Conservation (phyloP, 1,140 invertebrate genomes). For the Ostrea edulis region DNA sequence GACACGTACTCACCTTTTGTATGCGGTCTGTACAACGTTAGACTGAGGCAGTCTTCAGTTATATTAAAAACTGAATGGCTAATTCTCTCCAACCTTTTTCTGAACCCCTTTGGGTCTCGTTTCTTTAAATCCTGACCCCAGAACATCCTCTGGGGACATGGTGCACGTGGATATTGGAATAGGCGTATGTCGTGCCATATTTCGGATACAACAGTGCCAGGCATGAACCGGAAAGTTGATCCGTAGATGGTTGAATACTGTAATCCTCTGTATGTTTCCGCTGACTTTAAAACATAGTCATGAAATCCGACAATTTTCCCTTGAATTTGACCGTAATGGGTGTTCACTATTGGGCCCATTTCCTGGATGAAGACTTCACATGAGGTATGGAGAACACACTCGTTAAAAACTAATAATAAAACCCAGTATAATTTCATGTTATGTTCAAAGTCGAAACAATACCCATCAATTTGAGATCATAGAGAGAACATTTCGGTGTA, state of each 20-base stretch:
- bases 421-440: conserved; percentile 24
- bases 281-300: neutral
- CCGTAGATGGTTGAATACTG: conserved; percentile 15
- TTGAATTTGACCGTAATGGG: conserved; percentile 18
- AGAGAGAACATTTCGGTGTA: conserved; percentile 21
- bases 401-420: conserved; percentile 19
- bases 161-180: conserved; percentile 1
- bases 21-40: neutral
- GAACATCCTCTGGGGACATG: neutral
- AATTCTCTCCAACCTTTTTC: neutral
- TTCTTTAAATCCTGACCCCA: neutral
- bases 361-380: conserved; percentile 8
- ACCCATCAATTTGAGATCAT: conserved; percentile 19
- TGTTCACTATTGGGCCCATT: conserved; percentile 5
- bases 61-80: conserved; percentile 2
- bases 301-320: conserved; percentile 3
- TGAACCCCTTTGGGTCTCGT: neutral
- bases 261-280: conserved; percentile 17
- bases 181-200: neutral
- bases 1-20: neutral
- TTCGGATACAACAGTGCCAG: conserved; percentile 17
- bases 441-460: conserved; percentile 5
- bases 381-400: neutral
- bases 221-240: conserved; percentile 21
- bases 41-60: conserved; percentile 8